Conservation (phyloP, 2,113 vertebrate species). For the Oryzias melastigma region DNA sequence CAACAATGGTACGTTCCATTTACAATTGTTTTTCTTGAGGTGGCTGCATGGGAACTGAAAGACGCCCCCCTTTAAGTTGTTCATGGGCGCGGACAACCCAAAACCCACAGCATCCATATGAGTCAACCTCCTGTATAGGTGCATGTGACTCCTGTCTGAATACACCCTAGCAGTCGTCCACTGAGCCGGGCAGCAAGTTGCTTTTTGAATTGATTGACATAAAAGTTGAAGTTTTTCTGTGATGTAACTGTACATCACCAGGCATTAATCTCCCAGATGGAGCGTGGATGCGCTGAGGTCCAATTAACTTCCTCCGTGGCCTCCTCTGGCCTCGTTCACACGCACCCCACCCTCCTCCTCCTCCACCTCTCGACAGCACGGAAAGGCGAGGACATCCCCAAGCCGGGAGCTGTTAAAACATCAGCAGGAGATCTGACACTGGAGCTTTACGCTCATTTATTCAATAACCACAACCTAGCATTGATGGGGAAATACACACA, state of each 20-base stretch:
- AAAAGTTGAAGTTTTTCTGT: too few relatives aligned
- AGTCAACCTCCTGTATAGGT: too few relatives aligned
- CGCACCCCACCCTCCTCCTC: not conserved
- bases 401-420: conserved; percentile 26
- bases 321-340: conserved; percentile 30
- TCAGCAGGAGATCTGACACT: conserved; percentile 26
- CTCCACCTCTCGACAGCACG: not conserved
- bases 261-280: conserved; percentile 48
- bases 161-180: too few relatives aligned
- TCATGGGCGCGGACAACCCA: too few relatives aligned
- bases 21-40: too few relatives aligned
- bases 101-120: too few relatives aligned
- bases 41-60: too few relatives aligned
- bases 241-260: conserved; percentile 26
- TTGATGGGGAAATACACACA: conserved; percentile 17
- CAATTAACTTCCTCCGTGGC: conserved; percentile 57
- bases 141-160: too few relatives aligned
- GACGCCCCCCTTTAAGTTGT: too few relatives aligned
- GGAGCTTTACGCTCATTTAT: conserved; percentile 35
- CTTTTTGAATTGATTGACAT: too few relatives aligned
- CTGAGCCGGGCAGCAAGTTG: too few relatives aligned
- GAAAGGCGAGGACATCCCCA: conserved; percentile 24
- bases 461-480: conserved; percentile 16
- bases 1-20: too few relatives aligned
- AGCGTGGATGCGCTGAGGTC: conserved; percentile 54